A percentile compares a stretch with the other conserved stretches of the same genome.
phyloP scores from a whole-genome alignment of 2,797 vertebrate species.

The Allobates femoralis region DNA sequence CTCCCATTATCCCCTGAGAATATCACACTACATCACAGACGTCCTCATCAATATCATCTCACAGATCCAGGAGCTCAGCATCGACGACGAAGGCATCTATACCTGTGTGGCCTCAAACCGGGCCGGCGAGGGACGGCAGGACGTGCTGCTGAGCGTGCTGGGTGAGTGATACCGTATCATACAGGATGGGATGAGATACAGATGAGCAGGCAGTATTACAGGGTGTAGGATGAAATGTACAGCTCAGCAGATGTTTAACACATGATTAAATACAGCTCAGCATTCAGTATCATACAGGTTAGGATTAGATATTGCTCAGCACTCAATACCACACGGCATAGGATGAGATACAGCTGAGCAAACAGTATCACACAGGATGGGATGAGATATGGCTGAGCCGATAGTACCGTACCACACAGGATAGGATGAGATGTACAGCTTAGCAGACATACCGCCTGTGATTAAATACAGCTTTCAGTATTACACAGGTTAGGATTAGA shows the following conservation, averaged over 20 bases:
- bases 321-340: not conserved
- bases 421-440: not conserved
- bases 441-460: no score
- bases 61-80: conserved; percentile 69
- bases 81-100: conserved; percentile 70
- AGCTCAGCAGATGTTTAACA: not conserved
- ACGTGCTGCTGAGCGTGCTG: conserved; percentile 51
- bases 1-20: no score
- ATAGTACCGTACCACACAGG: not conserved
- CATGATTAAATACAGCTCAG: not conserved
- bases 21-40: no score
- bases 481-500: not conserved
- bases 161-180: conserved; percentile 61
- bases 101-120: conserved; percentile 66
- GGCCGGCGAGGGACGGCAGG: conserved; percentile 67
- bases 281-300: no score
- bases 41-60: not conserved
- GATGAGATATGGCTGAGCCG: not conserved
- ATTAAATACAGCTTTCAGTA: no score
- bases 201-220: no score
- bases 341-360: not conserved
- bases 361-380: not conserved
- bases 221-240: not conserved
- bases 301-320: not conserved
- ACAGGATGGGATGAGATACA: not conserved